These are phyloP conservation scores for Setipinna tenuifilis DNA, from an alignment of 2,797 vertebrate genomes.

Conservation along the genomic window DNA sequence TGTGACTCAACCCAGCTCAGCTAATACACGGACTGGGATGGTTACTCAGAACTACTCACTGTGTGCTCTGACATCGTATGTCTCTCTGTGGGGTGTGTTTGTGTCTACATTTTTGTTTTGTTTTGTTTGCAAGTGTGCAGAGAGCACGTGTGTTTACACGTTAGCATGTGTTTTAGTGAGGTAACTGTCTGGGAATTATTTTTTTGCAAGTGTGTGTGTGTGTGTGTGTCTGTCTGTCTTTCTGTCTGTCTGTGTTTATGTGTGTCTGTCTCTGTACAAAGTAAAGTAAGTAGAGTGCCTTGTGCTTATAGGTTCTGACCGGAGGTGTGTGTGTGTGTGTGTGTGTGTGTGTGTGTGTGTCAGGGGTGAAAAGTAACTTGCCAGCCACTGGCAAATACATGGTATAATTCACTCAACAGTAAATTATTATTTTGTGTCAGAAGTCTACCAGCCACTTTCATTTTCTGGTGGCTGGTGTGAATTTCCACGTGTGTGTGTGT, in stretches of 20 bases:
- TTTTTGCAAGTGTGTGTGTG: background rate
- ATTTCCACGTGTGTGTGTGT: too few species aligned
- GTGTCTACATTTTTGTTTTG: background rate
- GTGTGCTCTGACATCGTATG: background rate
- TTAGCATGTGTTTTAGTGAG: background rate
- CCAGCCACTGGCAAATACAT: too few species aligned
- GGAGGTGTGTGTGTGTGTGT: too few species aligned
- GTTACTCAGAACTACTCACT: background rate
- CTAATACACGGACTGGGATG: background rate
- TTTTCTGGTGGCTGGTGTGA: too few species aligned
- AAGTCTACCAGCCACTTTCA: too few species aligned
- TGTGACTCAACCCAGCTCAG: background rate
- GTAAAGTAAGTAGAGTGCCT: too few species aligned
- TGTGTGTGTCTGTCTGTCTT: too few species aligned
- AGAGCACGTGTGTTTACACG: background rate
- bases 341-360: background rate
- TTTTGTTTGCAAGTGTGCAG: conserved; percentile 7
- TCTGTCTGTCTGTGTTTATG: too few species aligned
- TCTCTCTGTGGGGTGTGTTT: background rate
- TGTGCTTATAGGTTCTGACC: too few species aligned
- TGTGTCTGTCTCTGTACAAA: background rate
- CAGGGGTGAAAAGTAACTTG: too few species aligned
- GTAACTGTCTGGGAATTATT: background rate
- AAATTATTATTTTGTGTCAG: too few species aligned
- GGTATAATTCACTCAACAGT: too few species aligned